phyloP scores from a whole-genome alignment of 92 coral and sea anemone genomes.

The Zoanthus solanderi region DNA sequence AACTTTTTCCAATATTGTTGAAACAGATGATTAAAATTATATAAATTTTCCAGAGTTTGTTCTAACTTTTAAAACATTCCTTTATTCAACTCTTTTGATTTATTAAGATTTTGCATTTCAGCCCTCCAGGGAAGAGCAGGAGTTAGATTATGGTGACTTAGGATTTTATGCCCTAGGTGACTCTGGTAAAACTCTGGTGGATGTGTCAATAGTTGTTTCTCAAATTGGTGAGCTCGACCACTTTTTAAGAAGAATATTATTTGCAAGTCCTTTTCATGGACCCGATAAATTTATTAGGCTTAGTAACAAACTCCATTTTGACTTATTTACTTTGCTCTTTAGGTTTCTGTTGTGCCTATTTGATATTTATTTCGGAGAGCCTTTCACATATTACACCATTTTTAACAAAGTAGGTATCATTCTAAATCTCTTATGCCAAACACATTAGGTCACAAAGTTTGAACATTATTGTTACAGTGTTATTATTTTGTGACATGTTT shows the following conservation, averaged over 20 bases:
- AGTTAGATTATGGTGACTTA: slow-evolving; percentile 95
- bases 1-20: too few relatives aligned
- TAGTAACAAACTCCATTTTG: too few relatives aligned
- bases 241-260: background rate
- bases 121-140: slow-evolving; percentile 63
- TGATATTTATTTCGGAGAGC: slow-evolving; percentile 96
- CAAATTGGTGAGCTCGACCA: slow-evolving; percentile 80
- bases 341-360: slow-evolving; percentile 99
- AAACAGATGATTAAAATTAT: too few relatives aligned
- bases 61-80: background rate
- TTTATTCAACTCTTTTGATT: background rate
- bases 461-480: too few relatives aligned
- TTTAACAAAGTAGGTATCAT: slow-evolving; percentile 74
- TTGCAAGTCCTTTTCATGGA: too few relatives aligned
- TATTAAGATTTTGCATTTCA: background rate
- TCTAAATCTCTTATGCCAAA: background rate
- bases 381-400: slow-evolving; percentile 76
- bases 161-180: slow-evolving; percentile 88
- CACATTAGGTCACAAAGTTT: background rate
- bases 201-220: slow-evolving; percentile 88
- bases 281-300: too few relatives aligned
- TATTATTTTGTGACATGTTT: too few relatives aligned
- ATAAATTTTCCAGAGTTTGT: background rate
- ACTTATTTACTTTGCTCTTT: slow-evolving; percentile 31
- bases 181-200: slow-evolving; percentile 88